These are phyloP conservation scores for Pandion haliaetus DNA, from an alignment of 2,113 vertebrate genomes.

Conservation along the genomic window DNA sequence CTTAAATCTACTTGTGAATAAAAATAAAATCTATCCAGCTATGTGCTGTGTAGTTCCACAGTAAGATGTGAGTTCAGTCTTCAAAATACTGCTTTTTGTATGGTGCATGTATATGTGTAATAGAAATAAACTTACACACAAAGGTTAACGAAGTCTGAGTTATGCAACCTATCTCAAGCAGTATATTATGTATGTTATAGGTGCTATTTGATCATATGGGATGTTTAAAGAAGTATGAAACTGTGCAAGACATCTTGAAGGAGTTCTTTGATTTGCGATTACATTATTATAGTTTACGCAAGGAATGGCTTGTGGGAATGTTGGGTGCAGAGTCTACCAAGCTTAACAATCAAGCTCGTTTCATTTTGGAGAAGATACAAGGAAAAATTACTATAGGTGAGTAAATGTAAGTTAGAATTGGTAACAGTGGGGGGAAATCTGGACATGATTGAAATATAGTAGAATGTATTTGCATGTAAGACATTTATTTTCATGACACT, in stretches of 20 bases:
- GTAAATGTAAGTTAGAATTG: background rate
- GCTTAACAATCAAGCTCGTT: constrained; percentile 96
- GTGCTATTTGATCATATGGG: constrained; percentile 99
- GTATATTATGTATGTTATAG: constrained; percentile 62
- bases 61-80: background rate
- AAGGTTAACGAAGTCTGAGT: background rate
- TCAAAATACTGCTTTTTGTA: background rate
- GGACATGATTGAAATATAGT: constrained; percentile 21
- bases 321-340: constrained; percentile 92
- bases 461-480: constrained; percentile 9
- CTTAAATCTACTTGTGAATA: background rate
- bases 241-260: constrained; percentile 94
- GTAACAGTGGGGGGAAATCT: constrained; percentile 7
- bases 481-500: background rate
- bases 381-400: constrained; percentile 94
- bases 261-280: constrained; percentile 96
- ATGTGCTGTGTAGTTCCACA: background rate
- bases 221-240: constrained; percentile 96
- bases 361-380: constrained; percentile 97
- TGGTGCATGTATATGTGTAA: rapidly evolving
- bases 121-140: background rate
- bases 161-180: background rate
- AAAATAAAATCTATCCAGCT: background rate
- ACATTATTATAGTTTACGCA: constrained; percentile 93
- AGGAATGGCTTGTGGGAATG: constrained; percentile 94